Conservation (phyloP, 1,140 invertebrate species). For the Cylas formicarius region DNA sequence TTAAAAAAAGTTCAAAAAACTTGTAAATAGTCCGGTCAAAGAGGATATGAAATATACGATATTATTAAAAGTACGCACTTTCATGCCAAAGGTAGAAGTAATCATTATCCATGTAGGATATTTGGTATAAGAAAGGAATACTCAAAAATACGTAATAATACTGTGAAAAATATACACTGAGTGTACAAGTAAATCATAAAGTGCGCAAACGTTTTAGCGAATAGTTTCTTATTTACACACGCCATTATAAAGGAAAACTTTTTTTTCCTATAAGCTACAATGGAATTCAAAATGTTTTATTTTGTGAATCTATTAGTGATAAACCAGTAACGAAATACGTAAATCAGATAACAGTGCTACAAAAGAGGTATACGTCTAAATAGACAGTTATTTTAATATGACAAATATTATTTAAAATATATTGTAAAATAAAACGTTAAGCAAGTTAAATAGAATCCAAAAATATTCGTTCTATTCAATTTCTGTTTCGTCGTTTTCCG, state of each 20-base stretch:
- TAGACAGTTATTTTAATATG: conserved; percentile 29
- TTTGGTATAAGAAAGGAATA: conserved; percentile 5
- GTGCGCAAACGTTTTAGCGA: no score
- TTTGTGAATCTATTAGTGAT: conserved; percentile 3
- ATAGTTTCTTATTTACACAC: no score
- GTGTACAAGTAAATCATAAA: no score
- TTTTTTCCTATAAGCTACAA: conserved; percentile 7
- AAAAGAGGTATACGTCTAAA: conserved; percentile 39
- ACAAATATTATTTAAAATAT: conserved; percentile 23
- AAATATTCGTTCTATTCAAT: conserved; percentile 10
- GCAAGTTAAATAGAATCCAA: conserved; percentile 29
- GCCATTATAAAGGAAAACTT: conserved; percentile 5
- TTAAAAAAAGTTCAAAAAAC: conserved; percentile 31
- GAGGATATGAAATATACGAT: conserved; percentile 45
- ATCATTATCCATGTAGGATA: conserved; percentile 38
- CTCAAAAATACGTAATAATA: conserved; percentile 2
- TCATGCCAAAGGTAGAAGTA: conserved; percentile 42
- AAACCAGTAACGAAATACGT: conserved; percentile 19
- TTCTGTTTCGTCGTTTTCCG: conserved; percentile 1
- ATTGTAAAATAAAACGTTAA: no score
- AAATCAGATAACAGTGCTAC: conserved; percentile 30
- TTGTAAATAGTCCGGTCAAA: conserved; percentile 34
- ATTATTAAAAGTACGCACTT: conserved; percentile 38
- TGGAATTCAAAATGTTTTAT: not conserved
- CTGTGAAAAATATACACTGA: not conserved